Evolutionary conservation across 1,140 invertebrate species (phyloP).

Genomic region (Pinna nobilis): DNA sequence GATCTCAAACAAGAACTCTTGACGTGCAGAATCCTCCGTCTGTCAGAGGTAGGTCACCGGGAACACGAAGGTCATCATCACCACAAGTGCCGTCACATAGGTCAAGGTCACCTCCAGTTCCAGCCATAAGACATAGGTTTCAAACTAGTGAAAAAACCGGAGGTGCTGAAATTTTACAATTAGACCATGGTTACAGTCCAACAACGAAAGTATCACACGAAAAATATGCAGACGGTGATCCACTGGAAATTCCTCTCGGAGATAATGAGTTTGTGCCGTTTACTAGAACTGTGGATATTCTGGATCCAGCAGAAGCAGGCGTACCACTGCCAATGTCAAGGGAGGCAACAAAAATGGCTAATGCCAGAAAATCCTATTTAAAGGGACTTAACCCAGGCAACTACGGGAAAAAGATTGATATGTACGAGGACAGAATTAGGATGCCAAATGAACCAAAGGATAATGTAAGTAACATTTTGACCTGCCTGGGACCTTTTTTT

Average conservation of each 20-base stretch:
- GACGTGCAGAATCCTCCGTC: slow-evolving; percentile 4
- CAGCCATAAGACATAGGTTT: slow-evolving; percentile 61
- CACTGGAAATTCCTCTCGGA: slow-evolving; percentile 44
- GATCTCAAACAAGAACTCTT: neutral
- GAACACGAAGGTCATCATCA: slow-evolving; percentile 15
- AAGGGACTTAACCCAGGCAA: slow-evolving; percentile 67
- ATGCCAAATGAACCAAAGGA: slow-evolving; percentile 36
- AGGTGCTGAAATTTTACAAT: slow-evolving; percentile 28
- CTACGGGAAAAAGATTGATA: slow-evolving; percentile 64
- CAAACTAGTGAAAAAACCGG: slow-evolving; percentile 15
- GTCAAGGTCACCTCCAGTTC: slow-evolving; percentile 61
- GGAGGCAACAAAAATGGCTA: slow-evolving; percentile 64
- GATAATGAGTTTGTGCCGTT: slow-evolving; percentile 71
- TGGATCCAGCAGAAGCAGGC: slow-evolving; percentile 69
- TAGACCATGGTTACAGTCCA: slow-evolving; percentile 34
- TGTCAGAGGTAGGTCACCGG: slow-evolving; percentile 13
- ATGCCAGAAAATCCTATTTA: slow-evolving; percentile 69
- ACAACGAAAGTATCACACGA: slow-evolving; percentile 10
- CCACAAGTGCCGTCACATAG: slow-evolving; percentile 8
- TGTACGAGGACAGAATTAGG: slow-evolving; percentile 60
- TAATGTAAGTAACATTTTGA: slow-evolving; percentile 17
- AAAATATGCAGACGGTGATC: slow-evolving; percentile 52
- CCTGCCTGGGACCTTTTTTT: neutral
- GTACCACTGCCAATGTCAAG: slow-evolving; percentile 69
- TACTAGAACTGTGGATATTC: slow-evolving; percentile 69